phyloP scores from a whole-genome alignment of 1,140 invertebrate genomes.

The Zaprionus nigranus region DNA sequence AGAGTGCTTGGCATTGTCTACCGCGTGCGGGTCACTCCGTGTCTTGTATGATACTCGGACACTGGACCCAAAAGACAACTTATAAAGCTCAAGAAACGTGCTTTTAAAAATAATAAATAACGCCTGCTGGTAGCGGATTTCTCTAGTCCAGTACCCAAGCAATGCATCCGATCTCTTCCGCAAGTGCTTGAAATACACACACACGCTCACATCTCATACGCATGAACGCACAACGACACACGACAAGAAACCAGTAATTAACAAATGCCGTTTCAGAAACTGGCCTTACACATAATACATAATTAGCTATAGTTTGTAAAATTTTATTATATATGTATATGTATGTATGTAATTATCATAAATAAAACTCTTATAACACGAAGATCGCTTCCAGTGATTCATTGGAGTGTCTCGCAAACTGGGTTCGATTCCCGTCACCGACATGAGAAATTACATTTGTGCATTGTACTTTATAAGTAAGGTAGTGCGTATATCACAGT shows the following conservation, averaged over 20 bases:
- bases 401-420: no score
- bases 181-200: slow-evolving; percentile 30
- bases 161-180: slow-evolving; percentile 40
- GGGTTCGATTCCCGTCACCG: no score
- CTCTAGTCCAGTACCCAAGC: slow-evolving; percentile 31
- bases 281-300: slow-evolving; percentile 40
- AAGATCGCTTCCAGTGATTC: no score
- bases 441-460: no score
- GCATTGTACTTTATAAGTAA: no score
- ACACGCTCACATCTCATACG: slow-evolving; percentile 20
- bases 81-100: neutral
- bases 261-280: slow-evolving; percentile 54
- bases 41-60: neutral
- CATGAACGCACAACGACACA: slow-evolving; percentile 15
- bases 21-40: neutral
- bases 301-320: slow-evolving; percentile 61
- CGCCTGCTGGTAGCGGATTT: slow-evolving; percentile 23
- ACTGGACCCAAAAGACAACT: neutral
- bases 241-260: slow-evolving; percentile 30
- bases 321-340: slow-evolving; percentile 54
- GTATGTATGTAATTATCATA: slow-evolving; percentile 37
- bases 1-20: neutral
- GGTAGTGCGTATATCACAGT: no score
- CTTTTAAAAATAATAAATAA: slow-evolving; percentile 26
- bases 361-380: slow-evolving; percentile 46